A percentile compares a stretch with the other conserved stretches of the same genome.
These are phyloP conservation scores for Peribatodes rhomboidaria DNA, from an alignment of 2,888 invertebrate genomes.

Conservation along the genomic window DNA sequence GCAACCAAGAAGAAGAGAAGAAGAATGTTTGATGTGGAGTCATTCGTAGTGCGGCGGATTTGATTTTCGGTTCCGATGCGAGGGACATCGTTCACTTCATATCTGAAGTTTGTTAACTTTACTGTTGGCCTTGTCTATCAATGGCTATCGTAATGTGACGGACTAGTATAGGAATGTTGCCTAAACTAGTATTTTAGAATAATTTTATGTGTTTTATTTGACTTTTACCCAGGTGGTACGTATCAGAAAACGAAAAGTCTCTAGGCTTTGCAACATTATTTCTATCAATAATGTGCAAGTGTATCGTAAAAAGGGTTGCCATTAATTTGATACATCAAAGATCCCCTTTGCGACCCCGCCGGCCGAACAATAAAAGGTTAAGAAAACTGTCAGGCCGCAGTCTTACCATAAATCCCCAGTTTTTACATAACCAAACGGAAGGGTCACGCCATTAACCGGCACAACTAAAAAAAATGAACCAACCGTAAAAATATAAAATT, in stretches of 20 bases:
- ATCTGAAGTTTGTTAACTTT: no score
- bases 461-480: conserved; percentile 67
- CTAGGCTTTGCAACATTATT: no score
- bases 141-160: no score
- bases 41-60: not conserved
- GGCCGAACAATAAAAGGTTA: conserved; percentile 38
- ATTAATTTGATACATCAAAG: conserved; percentile 8
- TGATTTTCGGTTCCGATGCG: not conserved
- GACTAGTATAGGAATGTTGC: no score
- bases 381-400: conserved; percentile 33
- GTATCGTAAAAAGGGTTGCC: not conserved
- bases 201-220: no score
- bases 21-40: no score
- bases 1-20: no score
- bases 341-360: conserved; percentile 15
- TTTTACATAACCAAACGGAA: conserved; percentile 71
- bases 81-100: no score
- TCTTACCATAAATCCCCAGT: conserved; percentile 50
- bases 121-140: no score
- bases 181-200: no score
- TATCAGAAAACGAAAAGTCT: no score
- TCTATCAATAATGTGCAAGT: not conserved
- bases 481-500: conserved; percentile 74
- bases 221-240: no score
- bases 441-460: conserved; percentile 68